Evolutionary conservation across 1,140 invertebrate genomes (phyloP).

Genomic region (Aphis craccivora): DNA sequence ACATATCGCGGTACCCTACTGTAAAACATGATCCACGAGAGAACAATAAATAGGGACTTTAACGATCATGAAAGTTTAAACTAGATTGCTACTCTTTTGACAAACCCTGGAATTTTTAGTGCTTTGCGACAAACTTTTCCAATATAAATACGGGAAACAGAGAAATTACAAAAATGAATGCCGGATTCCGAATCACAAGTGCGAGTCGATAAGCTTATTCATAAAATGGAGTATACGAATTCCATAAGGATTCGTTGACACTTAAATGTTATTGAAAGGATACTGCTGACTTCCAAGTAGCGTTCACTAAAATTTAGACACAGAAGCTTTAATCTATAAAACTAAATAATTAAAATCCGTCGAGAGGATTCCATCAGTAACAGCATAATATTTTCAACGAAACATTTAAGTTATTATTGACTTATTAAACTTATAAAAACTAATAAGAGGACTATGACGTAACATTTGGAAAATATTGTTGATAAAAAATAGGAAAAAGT

Average conservation of each 20-base stretch:
- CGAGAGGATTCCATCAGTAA: neutral
- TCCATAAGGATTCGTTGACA: neutral
- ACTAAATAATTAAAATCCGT: neutral
- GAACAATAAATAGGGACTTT: slow-evolving; percentile 1
- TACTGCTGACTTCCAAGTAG: neutral
- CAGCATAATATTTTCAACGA: neutral
- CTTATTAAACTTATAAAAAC: no score
- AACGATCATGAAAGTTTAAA: slow-evolving; percentile 8
- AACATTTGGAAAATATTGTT: no score
- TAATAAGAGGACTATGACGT: no score
- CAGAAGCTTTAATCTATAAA: neutral
- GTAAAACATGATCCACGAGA: neutral
- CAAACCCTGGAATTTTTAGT: neutral
- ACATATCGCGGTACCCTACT: neutral
- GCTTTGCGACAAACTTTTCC: neutral
- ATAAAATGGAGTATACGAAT: neutral
- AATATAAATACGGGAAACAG: neutral
- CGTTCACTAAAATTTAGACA: neutral
- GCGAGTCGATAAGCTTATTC: neutral
- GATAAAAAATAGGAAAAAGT: no score
- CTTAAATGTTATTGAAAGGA: neutral
- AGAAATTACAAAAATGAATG: neutral
- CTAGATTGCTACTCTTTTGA: neutral
- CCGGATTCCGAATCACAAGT: neutral
- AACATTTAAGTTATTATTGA: no score